phyloP scores from a whole-genome alignment of 2,113 vertebrate species.

The Acanthisitta chloris region DNA sequence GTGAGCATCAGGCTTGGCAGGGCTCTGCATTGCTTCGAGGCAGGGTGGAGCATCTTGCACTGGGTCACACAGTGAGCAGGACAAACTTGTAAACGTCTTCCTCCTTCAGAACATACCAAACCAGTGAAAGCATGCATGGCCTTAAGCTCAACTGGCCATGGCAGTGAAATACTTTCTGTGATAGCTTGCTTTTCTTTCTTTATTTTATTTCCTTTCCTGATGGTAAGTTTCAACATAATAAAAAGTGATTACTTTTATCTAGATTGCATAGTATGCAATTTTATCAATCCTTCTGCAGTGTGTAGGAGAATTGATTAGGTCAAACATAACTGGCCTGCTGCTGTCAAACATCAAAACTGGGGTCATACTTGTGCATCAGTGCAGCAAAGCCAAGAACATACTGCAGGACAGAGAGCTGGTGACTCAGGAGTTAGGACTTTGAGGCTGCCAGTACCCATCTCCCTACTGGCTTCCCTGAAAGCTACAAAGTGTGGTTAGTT shows the following conservation, averaged over 20 bases:
- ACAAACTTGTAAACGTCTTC: not conserved
- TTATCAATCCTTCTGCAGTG: not conserved
- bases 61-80: not conserved
- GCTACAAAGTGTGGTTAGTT: not conserved
- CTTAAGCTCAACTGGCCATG: not conserved
- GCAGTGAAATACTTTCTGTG: not conserved
- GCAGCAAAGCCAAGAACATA: not conserved
- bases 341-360: not conserved
- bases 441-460: not conserved
- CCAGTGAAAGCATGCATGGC: slow-evolving; percentile 23
- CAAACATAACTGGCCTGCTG: not conserved
- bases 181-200: not conserved
- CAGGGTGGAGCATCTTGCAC: not conserved
- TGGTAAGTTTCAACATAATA: not conserved
- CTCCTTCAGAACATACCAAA: slow-evolving; percentile 46
- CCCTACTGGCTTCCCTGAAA: not conserved
- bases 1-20: not conserved
- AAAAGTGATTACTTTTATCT: not conserved
- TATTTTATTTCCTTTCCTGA: not conserved
- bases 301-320: not conserved
- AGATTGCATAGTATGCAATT: not conserved
- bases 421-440: not conserved
- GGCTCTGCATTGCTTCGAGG: accelerated
- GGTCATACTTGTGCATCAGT: not conserved
- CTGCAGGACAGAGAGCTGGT: not conserved